Percentiles rank a stretch among this genome's conserved stretches.
These are phyloP conservation scores for Lasius platythorax DNA, from an alignment of 2,888 invertebrate genomes.

Conservation along the genomic window DNA sequence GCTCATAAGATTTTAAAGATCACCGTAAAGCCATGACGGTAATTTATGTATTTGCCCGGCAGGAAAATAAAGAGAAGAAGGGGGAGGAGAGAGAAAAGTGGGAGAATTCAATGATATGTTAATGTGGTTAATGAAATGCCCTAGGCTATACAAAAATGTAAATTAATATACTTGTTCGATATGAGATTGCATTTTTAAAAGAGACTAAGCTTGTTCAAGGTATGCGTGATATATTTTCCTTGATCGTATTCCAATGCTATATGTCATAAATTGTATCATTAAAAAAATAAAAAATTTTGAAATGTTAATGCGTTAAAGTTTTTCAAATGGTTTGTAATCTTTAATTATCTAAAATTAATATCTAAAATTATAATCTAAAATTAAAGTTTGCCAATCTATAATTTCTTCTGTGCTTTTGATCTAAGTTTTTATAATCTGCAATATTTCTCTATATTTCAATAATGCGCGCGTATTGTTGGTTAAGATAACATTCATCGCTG, in stretches of 20 bases:
- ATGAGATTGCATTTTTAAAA: conserved; percentile 36
- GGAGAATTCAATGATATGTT: conserved; percentile 58
- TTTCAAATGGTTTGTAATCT: neutral
- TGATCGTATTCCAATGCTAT: neutral
- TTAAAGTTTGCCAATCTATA: neutral
- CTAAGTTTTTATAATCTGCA: neutral
- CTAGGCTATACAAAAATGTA: conserved; percentile 34
- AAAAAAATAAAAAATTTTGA: neutral
- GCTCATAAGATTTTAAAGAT: conserved; percentile 56
- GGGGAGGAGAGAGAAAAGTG: conserved; percentile 6
- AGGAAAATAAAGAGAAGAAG: conserved; percentile 35
- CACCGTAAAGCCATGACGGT: conserved; percentile 33
- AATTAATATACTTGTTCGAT: conserved; percentile 54
- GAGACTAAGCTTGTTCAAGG: neutral
- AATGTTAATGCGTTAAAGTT: neutral
- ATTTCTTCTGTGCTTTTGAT: neutral
- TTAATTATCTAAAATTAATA: too few species aligned
- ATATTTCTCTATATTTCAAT: neutral
- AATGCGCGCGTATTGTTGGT: neutral
- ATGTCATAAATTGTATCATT: neutral
- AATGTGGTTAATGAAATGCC: conserved; percentile 63
- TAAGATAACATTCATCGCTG: neutral
- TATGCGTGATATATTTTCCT: neutral
- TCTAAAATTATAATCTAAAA: too few species aligned
- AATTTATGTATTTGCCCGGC: conserved; percentile 65